Percentiles rank a stretch among this genome's conserved stretches.
These are phyloP conservation scores for Cololabis saira DNA, from an alignment of 2,113 vertebrate genomes.

Conservation along the genomic window DNA sequence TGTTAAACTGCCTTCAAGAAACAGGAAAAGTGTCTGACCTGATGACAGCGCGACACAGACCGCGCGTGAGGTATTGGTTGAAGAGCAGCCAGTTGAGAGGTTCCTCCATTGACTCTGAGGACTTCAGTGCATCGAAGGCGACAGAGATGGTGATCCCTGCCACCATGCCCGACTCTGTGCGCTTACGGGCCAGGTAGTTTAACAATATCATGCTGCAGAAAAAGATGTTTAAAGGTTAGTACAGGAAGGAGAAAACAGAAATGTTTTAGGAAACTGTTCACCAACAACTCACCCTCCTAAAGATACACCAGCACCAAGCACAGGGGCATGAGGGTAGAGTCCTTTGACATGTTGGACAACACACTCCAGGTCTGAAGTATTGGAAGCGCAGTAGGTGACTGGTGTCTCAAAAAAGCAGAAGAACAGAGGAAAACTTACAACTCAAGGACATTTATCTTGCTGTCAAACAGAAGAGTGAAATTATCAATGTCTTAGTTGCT, in stretches of 20 bases:
- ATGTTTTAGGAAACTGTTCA: background rate
- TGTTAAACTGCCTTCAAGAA: background rate
- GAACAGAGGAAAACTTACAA: slow-evolving; percentile 2
- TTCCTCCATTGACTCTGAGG: slow-evolving; percentile 80
- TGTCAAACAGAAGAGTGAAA: too few relatives aligned
- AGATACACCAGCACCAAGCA: slow-evolving; percentile 86
- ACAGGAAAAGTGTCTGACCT: slow-evolving; percentile 46
- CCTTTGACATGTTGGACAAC: slow-evolving; percentile 81
- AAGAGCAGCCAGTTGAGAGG: slow-evolving; percentile 87
- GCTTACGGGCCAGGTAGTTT: slow-evolving; percentile 83
- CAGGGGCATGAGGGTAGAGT: slow-evolving; percentile 70
- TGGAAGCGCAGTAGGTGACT: slow-evolving; percentile 82
- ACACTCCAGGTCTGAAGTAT: slow-evolving; percentile 83
- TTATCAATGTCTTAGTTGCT: background rate
- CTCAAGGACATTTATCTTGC: too few relatives aligned
- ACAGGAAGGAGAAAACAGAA: background rate
- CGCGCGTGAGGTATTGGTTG: slow-evolving; percentile 76
- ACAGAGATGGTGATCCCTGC: slow-evolving; percentile 83
- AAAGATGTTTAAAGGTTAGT: background rate
- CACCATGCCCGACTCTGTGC: slow-evolving; percentile 65
- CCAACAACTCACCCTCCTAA: slow-evolving; percentile 84
- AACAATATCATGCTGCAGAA: slow-evolving; percentile 81
- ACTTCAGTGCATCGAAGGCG: slow-evolving; percentile 83
- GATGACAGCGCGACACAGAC: slow-evolving; percentile 56
- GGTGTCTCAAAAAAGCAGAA: slow-evolving; percentile 77